These are phyloP conservation scores for Pelobates cultripes DNA, from an alignment of 2,797 vertebrate species.

Conservation along the genomic window DNA sequence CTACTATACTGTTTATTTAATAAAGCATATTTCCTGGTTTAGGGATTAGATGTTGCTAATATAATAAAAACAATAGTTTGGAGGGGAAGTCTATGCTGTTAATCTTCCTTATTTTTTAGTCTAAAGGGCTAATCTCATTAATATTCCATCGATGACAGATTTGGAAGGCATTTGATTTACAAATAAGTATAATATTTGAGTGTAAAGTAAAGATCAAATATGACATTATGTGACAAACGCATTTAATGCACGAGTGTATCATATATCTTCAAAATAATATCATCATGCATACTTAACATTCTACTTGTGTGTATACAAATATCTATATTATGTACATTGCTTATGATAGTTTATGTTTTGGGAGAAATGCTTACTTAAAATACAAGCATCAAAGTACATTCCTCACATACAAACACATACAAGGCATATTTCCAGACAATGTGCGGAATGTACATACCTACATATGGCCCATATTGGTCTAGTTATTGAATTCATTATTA, in stretches of 20 bases:
- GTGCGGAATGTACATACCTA: not conserved
- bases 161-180: too few relatives aligned
- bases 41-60: too few relatives aligned
- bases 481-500: not conserved
- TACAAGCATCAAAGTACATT: slow-evolving; percentile 5
- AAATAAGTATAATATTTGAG: too few relatives aligned
- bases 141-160: too few relatives aligned
- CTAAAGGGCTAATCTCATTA: too few relatives aligned
- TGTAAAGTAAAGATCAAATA: too few relatives aligned
- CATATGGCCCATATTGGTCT: not conserved
- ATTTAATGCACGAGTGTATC: not conserved
- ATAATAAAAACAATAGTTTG: too few relatives aligned
- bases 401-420: not conserved
- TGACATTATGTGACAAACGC: too few relatives aligned
- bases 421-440: not conserved
- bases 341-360: slow-evolving; percentile 4
- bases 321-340: slow-evolving; percentile 24
- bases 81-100: too few relatives aligned
- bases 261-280: not conserved
- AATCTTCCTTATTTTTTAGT: too few relatives aligned
- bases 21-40: too few relatives aligned
- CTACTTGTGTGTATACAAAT: slow-evolving; percentile 6
- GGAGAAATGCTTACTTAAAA: slow-evolving; percentile 1
- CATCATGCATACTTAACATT: not conserved
- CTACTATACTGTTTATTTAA: too few relatives aligned